Percentiles rank a stretch among this genome's conserved stretches.
phyloP scores from a whole-genome alignment of 2,888 invertebrate species.

The Dryadula phaetusa region DNA sequence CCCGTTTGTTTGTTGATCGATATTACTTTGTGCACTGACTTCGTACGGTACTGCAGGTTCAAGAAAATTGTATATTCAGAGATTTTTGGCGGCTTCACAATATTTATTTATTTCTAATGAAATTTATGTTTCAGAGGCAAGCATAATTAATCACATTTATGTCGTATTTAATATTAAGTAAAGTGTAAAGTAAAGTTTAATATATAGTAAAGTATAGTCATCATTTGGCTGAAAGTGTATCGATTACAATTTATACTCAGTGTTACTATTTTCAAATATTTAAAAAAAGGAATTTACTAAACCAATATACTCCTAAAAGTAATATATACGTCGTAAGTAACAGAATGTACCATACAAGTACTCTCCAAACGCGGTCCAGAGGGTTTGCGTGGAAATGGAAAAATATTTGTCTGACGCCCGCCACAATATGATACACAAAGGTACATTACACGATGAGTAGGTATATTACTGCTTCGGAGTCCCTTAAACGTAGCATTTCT shows the following conservation, averaged over 20 bases:
- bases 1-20: slow-evolving; percentile 45
- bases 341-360: slow-evolving; percentile 55
- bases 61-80: slow-evolving; percentile 35
- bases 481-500: slow-evolving; percentile 9
- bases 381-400: slow-evolving; percentile 74
- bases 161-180: too few species aligned
- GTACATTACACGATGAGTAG: slow-evolving; percentile 26
- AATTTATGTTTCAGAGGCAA: too few species aligned
- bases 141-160: too few species aligned
- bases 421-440: slow-evolving; percentile 33
- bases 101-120: too few species aligned
- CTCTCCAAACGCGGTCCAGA: slow-evolving; percentile 74
- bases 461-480: slow-evolving; percentile 10
- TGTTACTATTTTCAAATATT: background rate
- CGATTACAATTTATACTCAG: background rate
- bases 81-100: background rate
- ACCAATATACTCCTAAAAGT: slow-evolving; percentile 19
- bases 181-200: too few species aligned
- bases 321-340: slow-evolving; percentile 31
- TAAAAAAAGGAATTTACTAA: background rate
- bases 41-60: slow-evolving; percentile 47
- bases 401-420: slow-evolving; percentile 78
- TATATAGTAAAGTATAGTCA: too few species aligned
- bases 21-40: slow-evolving; percentile 40
- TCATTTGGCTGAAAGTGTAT: too few species aligned